phyloP scores from a whole-genome alignment of 1,140 invertebrate species.

The Platyscapa corneri region DNA sequence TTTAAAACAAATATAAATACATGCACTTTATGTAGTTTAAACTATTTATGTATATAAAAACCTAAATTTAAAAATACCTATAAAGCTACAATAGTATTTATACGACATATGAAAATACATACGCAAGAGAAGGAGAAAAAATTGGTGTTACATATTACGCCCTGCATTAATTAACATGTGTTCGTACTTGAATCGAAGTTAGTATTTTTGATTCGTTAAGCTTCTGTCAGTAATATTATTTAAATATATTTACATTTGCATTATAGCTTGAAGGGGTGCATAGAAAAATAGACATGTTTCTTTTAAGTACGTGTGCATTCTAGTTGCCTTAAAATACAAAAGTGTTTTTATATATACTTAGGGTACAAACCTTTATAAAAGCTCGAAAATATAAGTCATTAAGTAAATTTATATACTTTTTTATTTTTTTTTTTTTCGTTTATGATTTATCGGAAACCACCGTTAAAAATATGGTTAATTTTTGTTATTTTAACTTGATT shows the following conservation, averaged over 20 bases:
- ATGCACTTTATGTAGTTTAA: no score
- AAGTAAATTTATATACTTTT: no score
- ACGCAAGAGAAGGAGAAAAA: conserved; percentile 30
- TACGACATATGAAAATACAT: background rate
- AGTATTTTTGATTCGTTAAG: conserved; percentile 49
- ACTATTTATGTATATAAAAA: no score
- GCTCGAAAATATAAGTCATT: no score
- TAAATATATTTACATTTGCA: background rate
- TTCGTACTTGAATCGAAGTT: background rate
- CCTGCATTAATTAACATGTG: conserved; percentile 5
- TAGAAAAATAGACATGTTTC: background rate
- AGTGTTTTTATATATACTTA: conserved; percentile 17
- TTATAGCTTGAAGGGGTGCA: no score
- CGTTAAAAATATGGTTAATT: no score
- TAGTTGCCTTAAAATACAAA: conserved; percentile 41
- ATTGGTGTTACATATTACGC: conserved; percentile 56
- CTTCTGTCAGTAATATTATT: conserved; percentile 21
- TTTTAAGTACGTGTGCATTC: conserved; percentile 3
- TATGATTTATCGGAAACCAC: no score
- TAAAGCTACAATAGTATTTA: background rate
- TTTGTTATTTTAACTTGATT: no score
- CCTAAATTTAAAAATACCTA: background rate
- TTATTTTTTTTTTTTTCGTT: no score
- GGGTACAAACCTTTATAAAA: background rate
- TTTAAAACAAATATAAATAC: no score